Conservation (phyloP, 2,113 vertebrate genomes). For the Saguinus imperator region DNA sequence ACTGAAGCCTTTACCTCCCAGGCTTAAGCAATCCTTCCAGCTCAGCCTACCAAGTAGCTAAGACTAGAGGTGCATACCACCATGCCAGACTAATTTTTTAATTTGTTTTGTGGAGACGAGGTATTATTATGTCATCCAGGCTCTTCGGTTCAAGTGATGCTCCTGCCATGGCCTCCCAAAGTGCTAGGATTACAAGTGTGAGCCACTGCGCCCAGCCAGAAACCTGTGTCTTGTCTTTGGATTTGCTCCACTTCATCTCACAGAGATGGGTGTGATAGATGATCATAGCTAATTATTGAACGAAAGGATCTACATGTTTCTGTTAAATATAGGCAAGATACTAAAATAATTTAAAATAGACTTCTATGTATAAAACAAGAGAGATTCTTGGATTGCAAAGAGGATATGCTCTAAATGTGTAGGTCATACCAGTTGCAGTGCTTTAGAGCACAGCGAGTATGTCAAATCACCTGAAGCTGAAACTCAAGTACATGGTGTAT, state of each 20-base stretch:
- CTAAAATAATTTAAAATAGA: neutral
- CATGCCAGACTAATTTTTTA: no score
- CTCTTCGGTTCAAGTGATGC: no score
- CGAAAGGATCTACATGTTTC: neutral
- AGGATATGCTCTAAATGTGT: neutral
- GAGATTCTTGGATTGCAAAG: neutral
- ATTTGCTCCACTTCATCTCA: neutral
- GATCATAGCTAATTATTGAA: neutral
- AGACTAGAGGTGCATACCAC: no score
- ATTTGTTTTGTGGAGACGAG: no score
- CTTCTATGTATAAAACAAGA: neutral
- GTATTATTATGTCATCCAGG: no score
- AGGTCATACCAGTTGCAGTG: neutral
- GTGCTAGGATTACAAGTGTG: no score
- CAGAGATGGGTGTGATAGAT: neutral
- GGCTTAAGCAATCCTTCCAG: no score
- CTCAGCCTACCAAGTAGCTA: no score
- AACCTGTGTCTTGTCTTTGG: neutral
- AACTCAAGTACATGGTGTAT: neutral
- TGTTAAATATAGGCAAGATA: neutral
- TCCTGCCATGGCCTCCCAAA: no score
- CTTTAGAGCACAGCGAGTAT: neutral
- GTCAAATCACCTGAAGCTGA: neutral
- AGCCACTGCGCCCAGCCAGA: neutral
- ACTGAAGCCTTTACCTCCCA: no score